Percentiles rank a stretch among this genome's conserved stretches.
Conservation (phyloP, 2,888 invertebrate genomes). For the Ophioninae sp. region DNA sequence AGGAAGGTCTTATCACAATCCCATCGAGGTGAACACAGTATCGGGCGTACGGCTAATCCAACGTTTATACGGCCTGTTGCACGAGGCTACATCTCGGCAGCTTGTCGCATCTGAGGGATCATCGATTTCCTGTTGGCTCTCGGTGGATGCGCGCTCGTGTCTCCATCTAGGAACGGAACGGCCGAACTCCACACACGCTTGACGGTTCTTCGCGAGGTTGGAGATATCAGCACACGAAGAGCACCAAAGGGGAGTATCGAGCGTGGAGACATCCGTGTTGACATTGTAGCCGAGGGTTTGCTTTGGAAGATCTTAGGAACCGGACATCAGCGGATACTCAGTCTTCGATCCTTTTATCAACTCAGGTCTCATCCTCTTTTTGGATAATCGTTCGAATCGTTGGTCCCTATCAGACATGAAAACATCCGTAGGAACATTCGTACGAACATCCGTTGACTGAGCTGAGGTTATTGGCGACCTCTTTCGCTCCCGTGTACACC, state of each 20-base stretch:
- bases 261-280: constrained; percentile 7
- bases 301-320: no score
- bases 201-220: constrained; percentile 18
- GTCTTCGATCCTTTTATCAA: no score
- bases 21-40: constrained; percentile 18
- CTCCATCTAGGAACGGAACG: constrained; percentile 1
- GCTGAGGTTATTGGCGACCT: background rate
- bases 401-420: no score
- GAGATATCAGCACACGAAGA: background rate
- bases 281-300: background rate
- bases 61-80: constrained; percentile 50
- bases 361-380: no score
- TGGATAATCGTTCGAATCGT: no score
- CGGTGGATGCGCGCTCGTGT: constrained; percentile 7
- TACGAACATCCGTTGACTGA: no score
- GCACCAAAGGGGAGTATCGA: constrained; percentile 20
- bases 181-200: constrained; percentile 31
- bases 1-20: constrained; percentile 13
- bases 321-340: no score
- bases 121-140: constrained; percentile 47
- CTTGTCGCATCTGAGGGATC: constrained; percentile 35
- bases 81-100: constrained; percentile 27
- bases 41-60: constrained; percentile 32
- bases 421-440: no score
- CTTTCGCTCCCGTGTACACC: background rate